Percentiles rank a stretch among this genome's conserved stretches.
Evolutionary conservation across 1,140 invertebrate genomes (phyloP).

Genomic region (Papilio helenus): DNA sequence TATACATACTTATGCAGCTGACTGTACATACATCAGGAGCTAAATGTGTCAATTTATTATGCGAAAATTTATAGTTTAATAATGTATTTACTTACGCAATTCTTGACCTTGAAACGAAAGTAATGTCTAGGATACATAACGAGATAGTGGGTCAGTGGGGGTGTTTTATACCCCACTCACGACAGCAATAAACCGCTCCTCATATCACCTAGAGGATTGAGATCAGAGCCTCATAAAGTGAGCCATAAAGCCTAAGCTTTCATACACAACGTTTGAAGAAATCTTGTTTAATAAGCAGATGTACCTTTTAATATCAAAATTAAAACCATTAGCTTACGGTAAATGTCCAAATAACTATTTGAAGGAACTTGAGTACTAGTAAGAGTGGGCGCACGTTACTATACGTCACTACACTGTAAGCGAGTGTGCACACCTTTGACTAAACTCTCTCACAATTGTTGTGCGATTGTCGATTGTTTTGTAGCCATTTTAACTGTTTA

Average conservation of each 20-base stretch:
- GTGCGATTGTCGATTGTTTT: too few species aligned
- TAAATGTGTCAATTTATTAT: too few species aligned
- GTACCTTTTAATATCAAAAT: background rate
- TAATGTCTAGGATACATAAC: background rate
- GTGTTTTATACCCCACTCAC: background rate
- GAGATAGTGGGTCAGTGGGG: background rate
- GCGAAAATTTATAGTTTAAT: background rate
- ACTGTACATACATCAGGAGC: too few species aligned
- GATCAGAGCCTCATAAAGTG: slow-evolving; percentile 18
- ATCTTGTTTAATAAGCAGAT: background rate
- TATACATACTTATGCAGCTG: too few species aligned
- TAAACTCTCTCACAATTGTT: too few species aligned
- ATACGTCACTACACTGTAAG: too few species aligned
- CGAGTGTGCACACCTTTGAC: too few species aligned
- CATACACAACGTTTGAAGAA: slow-evolving; percentile 9
- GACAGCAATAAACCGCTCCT: slow-evolving; percentile 19
- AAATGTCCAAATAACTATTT: too few species aligned
- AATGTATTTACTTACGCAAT: background rate
- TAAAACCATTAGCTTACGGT: background rate
- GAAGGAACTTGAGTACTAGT: too few species aligned
- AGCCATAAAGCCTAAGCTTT: slow-evolving; percentile 9
- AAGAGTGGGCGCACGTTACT: too few species aligned
- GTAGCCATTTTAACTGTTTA: too few species aligned
- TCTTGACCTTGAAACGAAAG: background rate
- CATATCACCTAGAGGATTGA: slow-evolving; percentile 26